A percentile compares a stretch with the other conserved stretches of the same genome.
These are phyloP conservation scores for Lepidurus arcticus DNA, from an alignment of 1,140 invertebrate genomes.

Conservation along the genomic window DNA sequence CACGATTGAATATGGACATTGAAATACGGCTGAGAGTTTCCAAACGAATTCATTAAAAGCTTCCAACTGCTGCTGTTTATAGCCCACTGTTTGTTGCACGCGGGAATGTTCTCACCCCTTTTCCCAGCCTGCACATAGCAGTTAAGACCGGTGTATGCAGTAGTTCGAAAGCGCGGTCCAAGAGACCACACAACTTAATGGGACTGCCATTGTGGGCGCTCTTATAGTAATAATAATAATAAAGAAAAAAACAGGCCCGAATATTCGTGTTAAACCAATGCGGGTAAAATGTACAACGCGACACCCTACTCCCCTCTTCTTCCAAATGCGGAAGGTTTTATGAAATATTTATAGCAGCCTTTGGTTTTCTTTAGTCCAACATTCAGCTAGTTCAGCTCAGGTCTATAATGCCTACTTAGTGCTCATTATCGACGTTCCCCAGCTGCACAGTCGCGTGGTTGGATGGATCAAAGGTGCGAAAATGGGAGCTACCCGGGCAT, in stretches of 20 bases:
- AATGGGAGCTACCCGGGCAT: not conserved
- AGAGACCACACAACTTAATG: no score
- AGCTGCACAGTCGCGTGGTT: constrained; percentile 7
- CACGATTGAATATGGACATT: constrained; percentile 19
- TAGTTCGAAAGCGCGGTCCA: no score
- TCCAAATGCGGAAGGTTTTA: no score
- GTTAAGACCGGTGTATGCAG: no score
- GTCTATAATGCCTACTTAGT: not conserved
- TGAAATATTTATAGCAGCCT: no score
- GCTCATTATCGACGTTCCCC: not conserved
- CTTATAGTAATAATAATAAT: no score
- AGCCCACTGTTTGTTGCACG: not conserved
- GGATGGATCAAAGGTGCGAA: constrained; percentile 1
- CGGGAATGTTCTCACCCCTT: not conserved
- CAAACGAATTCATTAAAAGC: constrained; percentile 14
- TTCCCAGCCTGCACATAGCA: not conserved
- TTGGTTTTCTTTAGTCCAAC: no score
- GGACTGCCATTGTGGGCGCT: no score
- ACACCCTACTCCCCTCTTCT: no score
- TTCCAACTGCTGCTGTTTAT: not conserved
- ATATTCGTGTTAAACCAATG: no score
- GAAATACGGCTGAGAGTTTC: constrained; percentile 1
- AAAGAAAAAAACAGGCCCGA: no score
- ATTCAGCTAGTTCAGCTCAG: not conserved
- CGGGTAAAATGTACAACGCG: no score